Evolutionary conservation across 2,113 vertebrate species (phyloP), one percentile per base, ranked within the genome.

Genomic region (Desmodus rotundus): DNA sequence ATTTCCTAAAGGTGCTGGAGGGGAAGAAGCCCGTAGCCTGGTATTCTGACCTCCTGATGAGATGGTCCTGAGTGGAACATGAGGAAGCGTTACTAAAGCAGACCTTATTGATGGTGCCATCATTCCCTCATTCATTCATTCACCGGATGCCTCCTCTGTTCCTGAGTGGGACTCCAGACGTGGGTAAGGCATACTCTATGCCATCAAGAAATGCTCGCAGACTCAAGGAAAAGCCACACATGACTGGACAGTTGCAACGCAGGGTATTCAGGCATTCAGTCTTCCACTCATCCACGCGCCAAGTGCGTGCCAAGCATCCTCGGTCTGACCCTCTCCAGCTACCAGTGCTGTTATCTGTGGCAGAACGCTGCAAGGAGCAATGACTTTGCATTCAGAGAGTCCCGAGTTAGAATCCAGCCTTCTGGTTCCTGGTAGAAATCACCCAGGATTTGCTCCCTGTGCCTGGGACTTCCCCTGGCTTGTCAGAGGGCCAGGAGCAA

Each of bases 401-500:
- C 36, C 58, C 7, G 17, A 92, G 63, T 83, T 41, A 16, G 12
- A 93, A 70, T 36, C 54, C 24, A 63, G 61, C 10, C 72, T 88
- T 74, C 58, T 4, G 15, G 50, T 15, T 45, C 65, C 72, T 2
- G 26, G 63, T 67, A 70, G 89, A 94, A 78, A 56, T 33, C 63
- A 31, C 36, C 65, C 22, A 67, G 67, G 22, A 50, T 95, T 63
- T 81, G 70, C 38, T 26, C 45, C 73, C 38, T 28, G 33, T 7
- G 38, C 90, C 74, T 47, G 83, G 83, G 84, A 81, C 68, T 65
- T 94, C 63, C 86, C 73, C 86, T 77, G 84, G 80, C 54, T 95
- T 86, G 80, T 61, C 38, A 88, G 87, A 54, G 33, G 45, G 56
- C 61, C 74, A 96, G 58, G 73, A 88, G 45, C 68, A 10, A 36